Evolutionary conservation across 1,140 invertebrate species (phyloP).

Genomic region (Pseudoatta argentina): DNA sequence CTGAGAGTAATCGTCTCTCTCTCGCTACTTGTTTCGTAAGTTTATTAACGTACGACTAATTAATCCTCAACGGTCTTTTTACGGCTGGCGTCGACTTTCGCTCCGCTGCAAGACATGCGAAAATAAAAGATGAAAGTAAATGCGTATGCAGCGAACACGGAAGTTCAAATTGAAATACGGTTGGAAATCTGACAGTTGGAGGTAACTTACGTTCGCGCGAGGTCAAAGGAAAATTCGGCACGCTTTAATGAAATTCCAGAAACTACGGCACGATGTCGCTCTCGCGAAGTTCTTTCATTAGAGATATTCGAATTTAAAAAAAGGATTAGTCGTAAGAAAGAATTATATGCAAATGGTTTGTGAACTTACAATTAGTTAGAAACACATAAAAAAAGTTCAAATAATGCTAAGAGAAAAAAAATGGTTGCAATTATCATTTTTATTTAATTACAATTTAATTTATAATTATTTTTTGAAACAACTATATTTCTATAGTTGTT

Average conservation of each 20-base stretch:
- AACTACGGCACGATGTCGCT: constrained; percentile 39
- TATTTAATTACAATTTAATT: too few relatives aligned
- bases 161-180: constrained; percentile 29
- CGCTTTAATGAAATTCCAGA: constrained; percentile 66
- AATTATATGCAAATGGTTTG: constrained; percentile 46
- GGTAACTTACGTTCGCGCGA: constrained; percentile 30
- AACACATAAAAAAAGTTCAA: not conserved
- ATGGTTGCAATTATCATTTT: too few relatives aligned
- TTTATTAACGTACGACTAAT: constrained; percentile 69
- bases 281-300: constrained; percentile 64
- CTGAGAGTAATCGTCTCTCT: constrained; percentile 24
- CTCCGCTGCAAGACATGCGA: constrained; percentile 15
- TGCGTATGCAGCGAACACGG: not conserved
- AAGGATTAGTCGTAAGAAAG: constrained; percentile 5
- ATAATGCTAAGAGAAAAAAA: too few relatives aligned
- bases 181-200: constrained; percentile 42
- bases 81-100: not conserved
- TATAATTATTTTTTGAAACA: too few relatives aligned
- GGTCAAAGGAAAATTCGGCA: constrained; percentile 53
- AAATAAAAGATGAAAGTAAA: constrained; percentile 19
- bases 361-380: not conserved
- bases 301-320: constrained; percentile 60
- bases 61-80: constrained; percentile 52
- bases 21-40: constrained; percentile 58
- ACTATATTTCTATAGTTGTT: too few relatives aligned